Conservation (phyloP, 2,113 vertebrate genomes). For the Paraplagusia blochii region DNA sequence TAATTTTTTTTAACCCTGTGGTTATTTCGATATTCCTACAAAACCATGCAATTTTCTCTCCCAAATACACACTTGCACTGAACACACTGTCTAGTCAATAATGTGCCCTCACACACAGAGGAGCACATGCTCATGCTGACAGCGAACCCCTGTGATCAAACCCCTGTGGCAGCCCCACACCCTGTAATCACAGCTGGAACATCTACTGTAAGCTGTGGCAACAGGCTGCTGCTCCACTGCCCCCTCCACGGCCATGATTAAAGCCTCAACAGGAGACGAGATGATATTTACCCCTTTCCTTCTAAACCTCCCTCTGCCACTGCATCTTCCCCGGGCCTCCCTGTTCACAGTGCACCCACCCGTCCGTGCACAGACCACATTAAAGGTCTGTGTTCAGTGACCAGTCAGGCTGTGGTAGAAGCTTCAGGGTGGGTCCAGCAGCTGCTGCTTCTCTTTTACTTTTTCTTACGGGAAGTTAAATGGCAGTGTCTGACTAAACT, state of each 20-base stretch:
- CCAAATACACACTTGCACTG: conserved; percentile 18
- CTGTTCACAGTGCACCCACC: conserved; percentile 19
- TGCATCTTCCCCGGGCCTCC: conserved; percentile 22
- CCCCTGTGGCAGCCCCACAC: conserved; percentile 31
- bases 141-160: conserved; percentile 44
- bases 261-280: conserved; percentile 20
- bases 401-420: conserved; percentile 1
- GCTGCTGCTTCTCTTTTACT: conserved; percentile 15
- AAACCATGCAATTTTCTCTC: conserved; percentile 36
- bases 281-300: neutral
- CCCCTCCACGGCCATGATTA: conserved; percentile 52
- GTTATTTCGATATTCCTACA: conserved; percentile 36
- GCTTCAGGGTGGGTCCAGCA: conserved; percentile 35
- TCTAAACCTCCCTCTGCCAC: too few species aligned
- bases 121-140: conserved; percentile 5
- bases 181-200: conserved; percentile 58
- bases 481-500: neutral
- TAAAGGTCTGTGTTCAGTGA: conserved; percentile 35
- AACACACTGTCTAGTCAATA: conserved; percentile 43
- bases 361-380: conserved; percentile 44
- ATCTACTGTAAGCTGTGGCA: conserved; percentile 41
- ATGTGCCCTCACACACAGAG: neutral
- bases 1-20: conserved; percentile 20
- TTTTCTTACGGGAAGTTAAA: conserved; percentile 15
- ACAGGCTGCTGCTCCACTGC: conserved; percentile 28